Evolutionary conservation across 2,797 vertebrate species (phyloP).

Genomic region (Peromyscus nudipes): DNA sequence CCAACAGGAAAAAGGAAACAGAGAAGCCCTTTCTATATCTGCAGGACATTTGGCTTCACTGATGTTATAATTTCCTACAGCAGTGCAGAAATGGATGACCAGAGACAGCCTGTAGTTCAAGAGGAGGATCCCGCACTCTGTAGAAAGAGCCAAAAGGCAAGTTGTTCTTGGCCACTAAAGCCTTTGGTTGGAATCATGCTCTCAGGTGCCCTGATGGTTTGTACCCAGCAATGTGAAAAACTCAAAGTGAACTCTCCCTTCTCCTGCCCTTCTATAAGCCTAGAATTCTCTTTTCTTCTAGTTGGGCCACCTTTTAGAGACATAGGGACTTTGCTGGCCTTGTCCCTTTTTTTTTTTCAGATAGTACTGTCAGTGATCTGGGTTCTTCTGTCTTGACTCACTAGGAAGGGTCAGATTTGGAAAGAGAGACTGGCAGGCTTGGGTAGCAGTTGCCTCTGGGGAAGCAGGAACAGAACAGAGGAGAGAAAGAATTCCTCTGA

Average conservation of each 20-base stretch:
- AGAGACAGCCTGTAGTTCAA: neutral
- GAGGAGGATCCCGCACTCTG: neutral
- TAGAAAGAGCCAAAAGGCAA: neutral
- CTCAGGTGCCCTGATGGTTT: neutral
- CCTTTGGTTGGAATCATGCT: neutral
- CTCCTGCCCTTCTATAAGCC: neutral
- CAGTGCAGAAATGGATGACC: neutral
- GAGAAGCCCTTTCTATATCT: conserved; percentile 1
- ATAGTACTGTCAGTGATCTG: neutral
- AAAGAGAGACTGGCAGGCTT: neutral
- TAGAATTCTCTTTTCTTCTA: neutral
- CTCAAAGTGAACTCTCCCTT: neutral
- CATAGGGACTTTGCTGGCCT: neutral
- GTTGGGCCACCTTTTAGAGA: neutral
- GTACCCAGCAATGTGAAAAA: neutral
- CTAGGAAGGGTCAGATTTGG: neutral
- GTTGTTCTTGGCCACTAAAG: neutral
- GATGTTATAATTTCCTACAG: neutral
- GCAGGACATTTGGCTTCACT: conserved; percentile 6
- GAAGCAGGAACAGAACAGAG: conserved; percentile 35
- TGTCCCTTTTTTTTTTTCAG: neutral
- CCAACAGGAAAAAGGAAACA: conserved; percentile 18
- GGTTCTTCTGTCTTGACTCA: neutral
- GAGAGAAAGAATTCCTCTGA: conserved; percentile 40
- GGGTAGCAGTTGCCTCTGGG: neutral